Conservation (phyloP, 2,888 invertebrate species). For the Luperina nickerlii region DNA sequence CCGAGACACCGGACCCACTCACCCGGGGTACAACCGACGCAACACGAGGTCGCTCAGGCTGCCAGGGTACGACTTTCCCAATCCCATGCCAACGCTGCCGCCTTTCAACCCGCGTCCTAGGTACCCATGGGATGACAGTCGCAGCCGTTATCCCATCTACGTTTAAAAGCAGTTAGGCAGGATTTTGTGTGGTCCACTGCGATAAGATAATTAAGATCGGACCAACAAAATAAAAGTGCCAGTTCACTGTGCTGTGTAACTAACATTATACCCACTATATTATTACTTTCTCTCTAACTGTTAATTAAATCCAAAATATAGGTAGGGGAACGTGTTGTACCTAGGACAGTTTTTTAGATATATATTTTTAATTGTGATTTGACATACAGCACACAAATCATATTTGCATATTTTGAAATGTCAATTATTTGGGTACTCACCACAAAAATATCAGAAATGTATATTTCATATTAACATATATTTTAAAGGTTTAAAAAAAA, state of each 20-base stretch:
- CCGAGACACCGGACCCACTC: constrained; percentile 44
- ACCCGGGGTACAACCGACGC: constrained; percentile 55
- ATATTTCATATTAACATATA: too few relatives aligned
- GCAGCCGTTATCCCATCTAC: background rate
- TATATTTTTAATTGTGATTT: too few relatives aligned
- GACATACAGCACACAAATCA: too few relatives aligned
- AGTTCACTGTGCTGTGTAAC: background rate
- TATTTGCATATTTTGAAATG: too few relatives aligned
- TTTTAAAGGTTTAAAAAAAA: too few relatives aligned
- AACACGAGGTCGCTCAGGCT: constrained; percentile 41
- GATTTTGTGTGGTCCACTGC: background rate
- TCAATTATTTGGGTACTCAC: too few relatives aligned
- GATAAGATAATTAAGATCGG: background rate
- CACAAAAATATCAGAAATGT: too few relatives aligned
- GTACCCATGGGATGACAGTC: constrained; percentile 26
- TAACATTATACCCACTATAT: background rate
- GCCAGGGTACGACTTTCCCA: constrained; percentile 28
- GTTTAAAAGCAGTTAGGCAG: background rate
- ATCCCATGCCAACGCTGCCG: constrained; percentile 28
- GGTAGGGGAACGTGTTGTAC: too few relatives aligned
- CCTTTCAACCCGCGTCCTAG: constrained; percentile 39
- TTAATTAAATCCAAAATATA: constrained; percentile 11
- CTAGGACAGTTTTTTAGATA: too few relatives aligned
- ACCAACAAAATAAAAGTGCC: background rate
- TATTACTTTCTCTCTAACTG: background rate